Evolutionary conservation across 2,888 invertebrate genomes (phyloP).

Genomic region (Polymixis flavicincta): DNA sequence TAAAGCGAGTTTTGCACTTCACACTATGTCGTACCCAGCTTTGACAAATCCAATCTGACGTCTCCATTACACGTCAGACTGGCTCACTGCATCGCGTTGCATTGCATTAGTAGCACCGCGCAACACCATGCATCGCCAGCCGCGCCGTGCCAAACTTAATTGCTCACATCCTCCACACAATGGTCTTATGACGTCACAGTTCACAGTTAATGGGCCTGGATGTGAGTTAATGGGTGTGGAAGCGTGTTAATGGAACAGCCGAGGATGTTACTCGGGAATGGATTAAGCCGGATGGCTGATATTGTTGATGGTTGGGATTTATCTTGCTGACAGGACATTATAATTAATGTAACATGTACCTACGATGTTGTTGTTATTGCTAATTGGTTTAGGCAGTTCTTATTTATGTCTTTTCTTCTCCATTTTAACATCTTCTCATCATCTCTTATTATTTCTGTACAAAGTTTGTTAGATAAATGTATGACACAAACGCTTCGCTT

Average conservation of each 20-base stretch:
- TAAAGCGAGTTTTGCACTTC: too few relatives aligned
- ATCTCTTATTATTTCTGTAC: too few relatives aligned
- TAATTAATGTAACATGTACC: not conserved
- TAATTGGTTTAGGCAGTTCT: not conserved
- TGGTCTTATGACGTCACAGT: conserved; percentile 29
- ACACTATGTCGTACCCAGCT: not conserved
- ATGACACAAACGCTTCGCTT: too few relatives aligned
- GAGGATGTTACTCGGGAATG: not conserved
- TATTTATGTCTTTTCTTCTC: not conserved
- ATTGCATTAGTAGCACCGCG: not conserved
- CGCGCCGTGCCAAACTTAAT: conserved; percentile 25
- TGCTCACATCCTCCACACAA: conserved; percentile 35
- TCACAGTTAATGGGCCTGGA: conserved; percentile 25
- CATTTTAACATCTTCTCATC: too few relatives aligned
- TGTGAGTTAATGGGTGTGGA: conserved; percentile 24
- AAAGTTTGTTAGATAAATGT: too few relatives aligned
- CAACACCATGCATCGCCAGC: not conserved
- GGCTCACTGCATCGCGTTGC: conserved; percentile 5
- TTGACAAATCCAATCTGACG: conserved; percentile 14
- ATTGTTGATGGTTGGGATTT: conserved; percentile 1
- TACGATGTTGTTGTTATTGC: not conserved
- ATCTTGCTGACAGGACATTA: not conserved
- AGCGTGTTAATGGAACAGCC: conserved; percentile 36
- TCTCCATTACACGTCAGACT: not conserved
- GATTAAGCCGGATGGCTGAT: conserved; percentile 22